Conservation (phyloP, 2,113 vertebrate species). For the Todiramphus saurophagus region DNA sequence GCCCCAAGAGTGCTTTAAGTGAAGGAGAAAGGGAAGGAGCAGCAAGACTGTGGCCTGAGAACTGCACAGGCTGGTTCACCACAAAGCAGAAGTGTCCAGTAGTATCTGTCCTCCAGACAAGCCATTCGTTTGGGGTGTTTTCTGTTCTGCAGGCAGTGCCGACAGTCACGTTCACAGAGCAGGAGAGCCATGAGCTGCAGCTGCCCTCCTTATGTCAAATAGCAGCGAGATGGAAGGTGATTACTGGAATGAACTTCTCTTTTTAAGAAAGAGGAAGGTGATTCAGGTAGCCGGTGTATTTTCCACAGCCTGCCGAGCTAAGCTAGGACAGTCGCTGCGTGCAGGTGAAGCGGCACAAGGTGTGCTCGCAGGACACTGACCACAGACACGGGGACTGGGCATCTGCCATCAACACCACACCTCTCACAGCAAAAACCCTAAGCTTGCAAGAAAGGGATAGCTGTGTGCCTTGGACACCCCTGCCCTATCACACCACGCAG, state of each 20-base stretch:
- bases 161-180: not conserved
- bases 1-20: not conserved
- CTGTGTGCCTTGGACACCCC: fast-evolving
- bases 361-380: fast-evolving
- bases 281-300: not conserved
- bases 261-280: not conserved
- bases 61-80: not conserved
- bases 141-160: not conserved
- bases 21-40: not conserved
- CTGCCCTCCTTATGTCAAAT: not conserved
- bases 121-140: not conserved
- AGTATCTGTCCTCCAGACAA: fast-evolving
- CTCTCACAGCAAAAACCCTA: fast-evolving
- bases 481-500: not conserved
- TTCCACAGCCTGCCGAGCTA: not conserved
- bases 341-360: fast-evolving
- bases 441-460: no score
- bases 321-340: fast-evolving
- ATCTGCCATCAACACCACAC: not conserved
- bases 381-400: fast-evolving
- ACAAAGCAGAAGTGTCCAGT: not conserved
- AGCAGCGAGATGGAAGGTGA: not conserved
- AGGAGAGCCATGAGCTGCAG: fast-evolving
- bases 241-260: not conserved
- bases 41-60: not conserved